Evolutionary conservation across 2,888 invertebrate genomes (phyloP).

Genomic region (Pegoplata infirma): DNA sequence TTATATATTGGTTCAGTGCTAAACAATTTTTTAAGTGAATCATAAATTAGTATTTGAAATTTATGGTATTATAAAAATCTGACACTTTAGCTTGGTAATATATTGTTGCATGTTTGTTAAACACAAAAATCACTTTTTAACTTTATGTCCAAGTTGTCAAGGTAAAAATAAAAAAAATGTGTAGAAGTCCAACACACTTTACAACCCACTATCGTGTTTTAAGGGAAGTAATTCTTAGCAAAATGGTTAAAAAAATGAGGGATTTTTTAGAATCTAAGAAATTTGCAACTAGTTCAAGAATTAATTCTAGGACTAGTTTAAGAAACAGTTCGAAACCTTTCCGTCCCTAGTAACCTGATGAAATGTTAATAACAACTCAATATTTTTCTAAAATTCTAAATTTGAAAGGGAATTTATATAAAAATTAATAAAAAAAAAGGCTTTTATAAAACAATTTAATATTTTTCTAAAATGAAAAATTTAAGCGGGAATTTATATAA

Average conservation of each 20-base stretch:
- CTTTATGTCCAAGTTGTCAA: slow-evolving; percentile 54
- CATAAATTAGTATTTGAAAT: slow-evolving; percentile 50
- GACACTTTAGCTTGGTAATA: slow-evolving; percentile 47
- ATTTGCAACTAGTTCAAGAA: too few relatives aligned
- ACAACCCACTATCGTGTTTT: not conserved
- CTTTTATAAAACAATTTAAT: too few relatives aligned
- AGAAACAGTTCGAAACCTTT: too few relatives aligned
- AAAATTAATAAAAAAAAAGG: too few relatives aligned
- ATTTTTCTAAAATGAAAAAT: too few relatives aligned
- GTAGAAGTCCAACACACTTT: slow-evolving; percentile 6
- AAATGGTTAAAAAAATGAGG: not conserved
- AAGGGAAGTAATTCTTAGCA: not conserved
- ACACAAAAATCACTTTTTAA: slow-evolving; percentile 56
- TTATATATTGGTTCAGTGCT: not conserved
- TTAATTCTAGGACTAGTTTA: too few relatives aligned
- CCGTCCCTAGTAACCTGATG: too few relatives aligned
- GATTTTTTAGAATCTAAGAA: too few relatives aligned
- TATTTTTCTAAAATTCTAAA: too few relatives aligned
- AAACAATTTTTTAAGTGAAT: slow-evolving; percentile 34
- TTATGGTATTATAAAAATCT: slow-evolving; percentile 56
- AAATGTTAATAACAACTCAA: too few relatives aligned
- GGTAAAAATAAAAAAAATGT: slow-evolving; percentile 21
- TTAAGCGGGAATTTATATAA: too few relatives aligned
- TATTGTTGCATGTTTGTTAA: slow-evolving; percentile 56
- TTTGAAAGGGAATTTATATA: too few relatives aligned